phyloP scores from a whole-genome alignment of 2,888 invertebrate genomes.

The Drosophila gaucha region DNA sequence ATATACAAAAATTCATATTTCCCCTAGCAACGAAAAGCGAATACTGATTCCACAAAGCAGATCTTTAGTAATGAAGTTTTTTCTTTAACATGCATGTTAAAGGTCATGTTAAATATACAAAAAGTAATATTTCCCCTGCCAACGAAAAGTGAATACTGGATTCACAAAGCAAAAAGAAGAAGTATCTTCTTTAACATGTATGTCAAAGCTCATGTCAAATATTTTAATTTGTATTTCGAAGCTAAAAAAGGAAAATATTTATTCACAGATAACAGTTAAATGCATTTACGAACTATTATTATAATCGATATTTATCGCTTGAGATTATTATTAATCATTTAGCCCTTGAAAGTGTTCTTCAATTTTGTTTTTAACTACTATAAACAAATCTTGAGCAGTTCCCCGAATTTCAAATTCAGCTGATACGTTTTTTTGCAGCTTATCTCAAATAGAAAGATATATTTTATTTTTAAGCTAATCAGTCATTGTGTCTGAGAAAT shows the following conservation, averaged over 20 bases:
- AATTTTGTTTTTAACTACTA: neutral
- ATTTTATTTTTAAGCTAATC: neutral
- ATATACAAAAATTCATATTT: neutral
- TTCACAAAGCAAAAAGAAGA: too few species aligned
- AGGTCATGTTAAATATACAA: neutral
- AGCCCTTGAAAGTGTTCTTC: neutral
- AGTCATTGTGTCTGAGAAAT: neutral
- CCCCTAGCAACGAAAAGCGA: too few species aligned
- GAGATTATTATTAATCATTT: neutral
- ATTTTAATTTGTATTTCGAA: neutral
- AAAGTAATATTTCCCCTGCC: neutral
- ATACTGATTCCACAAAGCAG: too few species aligned
- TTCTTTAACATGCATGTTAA: neutral
- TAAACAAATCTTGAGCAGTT: neutral
- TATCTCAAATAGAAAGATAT: conserved; percentile 11
- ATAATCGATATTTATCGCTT: neutral
- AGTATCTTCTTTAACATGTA: neutral
- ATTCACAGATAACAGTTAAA: too few species aligned
- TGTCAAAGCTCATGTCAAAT: neutral
- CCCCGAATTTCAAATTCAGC: conserved; percentile 9
- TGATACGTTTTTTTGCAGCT: conserved; percentile 4
- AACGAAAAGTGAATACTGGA: too few species aligned
- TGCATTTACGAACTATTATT: too few species aligned
- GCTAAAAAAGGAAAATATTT: too few species aligned
- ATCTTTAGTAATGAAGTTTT: neutral